Evolutionary conservation across 2,113 vertebrate species (phyloP), one percentile per base, ranked within the genome.

Genomic region (Eidolon helvum): DNA sequence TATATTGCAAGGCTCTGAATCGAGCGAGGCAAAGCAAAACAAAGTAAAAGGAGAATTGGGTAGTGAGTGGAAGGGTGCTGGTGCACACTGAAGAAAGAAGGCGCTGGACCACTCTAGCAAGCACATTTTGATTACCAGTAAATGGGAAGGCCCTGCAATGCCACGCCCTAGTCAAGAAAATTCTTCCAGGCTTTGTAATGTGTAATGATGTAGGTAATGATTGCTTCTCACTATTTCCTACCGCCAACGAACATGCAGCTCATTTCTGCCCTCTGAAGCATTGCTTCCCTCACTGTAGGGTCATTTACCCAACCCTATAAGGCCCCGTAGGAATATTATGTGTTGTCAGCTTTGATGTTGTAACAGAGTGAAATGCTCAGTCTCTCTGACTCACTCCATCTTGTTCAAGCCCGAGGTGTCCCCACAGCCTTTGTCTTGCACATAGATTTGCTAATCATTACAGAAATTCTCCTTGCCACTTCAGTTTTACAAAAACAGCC

Each of bases 1-100:
- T 90, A 72, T 94, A 89, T 83, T 55, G 19, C 33, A 65, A 87
- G 92, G 87, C 61, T 33, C 65, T 87, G 87, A 94, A 84, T 63
- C 72, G 69, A 94, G 48, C 0, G 28, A 84, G 59, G 94, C 24
- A 63, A 87, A 93, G 40, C 79, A 80, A 71, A 94, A 87, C 72
- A 75, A 66, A 75, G 40, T 33, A 43, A 61, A 33, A 38, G 14
- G 74, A 55, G 40, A 82, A 57, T 0, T 26, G 28, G 30, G 53
- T 6, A 48, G 7, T 43, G 48, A 69, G 9, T 7, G 30, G 55
- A 71, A 86, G 90, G 69, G 61, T 4, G 24, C 15, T 30, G 19
- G 4, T 12, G 10, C 12, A 19, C 48, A 14, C 18, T 28, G 21
- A 43, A 68, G n/a, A 71, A 61, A 80, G 71, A 22, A 48, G n/a